Percentiles rank a stretch among this genome's conserved stretches.
Evolutionary conservation across 2,113 vertebrate species (phyloP).

Genomic region (Progne subis): DNA sequence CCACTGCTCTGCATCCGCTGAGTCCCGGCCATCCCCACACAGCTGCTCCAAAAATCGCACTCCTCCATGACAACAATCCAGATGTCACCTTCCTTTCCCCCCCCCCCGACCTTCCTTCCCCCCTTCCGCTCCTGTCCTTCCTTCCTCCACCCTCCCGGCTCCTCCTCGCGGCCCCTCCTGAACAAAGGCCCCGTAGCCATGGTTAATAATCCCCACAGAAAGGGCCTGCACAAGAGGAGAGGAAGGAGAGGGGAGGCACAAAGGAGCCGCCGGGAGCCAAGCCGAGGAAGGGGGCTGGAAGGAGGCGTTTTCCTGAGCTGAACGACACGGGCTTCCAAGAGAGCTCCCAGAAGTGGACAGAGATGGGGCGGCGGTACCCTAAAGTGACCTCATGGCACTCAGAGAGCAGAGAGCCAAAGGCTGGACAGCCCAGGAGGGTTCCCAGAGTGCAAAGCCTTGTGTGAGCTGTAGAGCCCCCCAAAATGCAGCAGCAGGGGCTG

Average conservation of each 20-base stretch:
- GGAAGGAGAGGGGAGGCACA: conserved; percentile 14
- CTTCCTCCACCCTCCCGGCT: not conserved
- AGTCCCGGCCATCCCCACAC: accelerated
- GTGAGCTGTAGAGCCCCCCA: not conserved
- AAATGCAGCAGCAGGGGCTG: not conserved
- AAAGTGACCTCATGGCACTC: not conserved
- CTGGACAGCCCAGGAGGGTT: not conserved
- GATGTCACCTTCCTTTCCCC: conserved; percentile 33
- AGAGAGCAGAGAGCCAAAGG: not conserved
- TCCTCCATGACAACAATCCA: not conserved
- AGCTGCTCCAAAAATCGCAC: accelerated
- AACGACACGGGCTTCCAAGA: accelerated
- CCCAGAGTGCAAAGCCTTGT: accelerated
- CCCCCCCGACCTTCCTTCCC: not conserved
- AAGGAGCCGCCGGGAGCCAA: not conserved
- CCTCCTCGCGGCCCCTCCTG: conserved; percentile 12
- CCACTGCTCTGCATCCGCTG: not conserved
- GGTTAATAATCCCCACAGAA: conserved; percentile 61
- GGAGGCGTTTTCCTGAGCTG: not conserved
- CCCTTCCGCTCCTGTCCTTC: not conserved
- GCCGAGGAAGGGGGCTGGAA: not conserved
- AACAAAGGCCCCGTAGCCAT: conserved; percentile 61
- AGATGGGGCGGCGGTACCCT: accelerated
- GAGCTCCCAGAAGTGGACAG: not conserved
- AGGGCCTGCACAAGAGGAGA: not conserved